Conservation (phyloP, 2,888 invertebrate species). For the Drosophila mimetica region DNA sequence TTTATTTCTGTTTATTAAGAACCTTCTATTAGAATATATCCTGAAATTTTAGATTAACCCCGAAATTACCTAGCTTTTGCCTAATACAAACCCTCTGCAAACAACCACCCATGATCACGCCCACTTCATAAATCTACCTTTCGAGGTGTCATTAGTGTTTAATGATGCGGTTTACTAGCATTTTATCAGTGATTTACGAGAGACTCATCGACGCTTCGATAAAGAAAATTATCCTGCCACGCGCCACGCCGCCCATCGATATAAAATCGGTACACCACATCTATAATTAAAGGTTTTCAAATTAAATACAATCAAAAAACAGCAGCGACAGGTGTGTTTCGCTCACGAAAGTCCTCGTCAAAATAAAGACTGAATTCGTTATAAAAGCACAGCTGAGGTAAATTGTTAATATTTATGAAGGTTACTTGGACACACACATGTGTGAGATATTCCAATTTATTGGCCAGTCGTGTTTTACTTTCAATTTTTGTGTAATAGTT, state of each 20-base stretch:
- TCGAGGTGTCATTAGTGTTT: constrained; percentile 41
- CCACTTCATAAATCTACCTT: constrained; percentile 6
- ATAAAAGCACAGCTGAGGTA: constrained; percentile 19
- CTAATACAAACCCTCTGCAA: constrained; percentile 12
- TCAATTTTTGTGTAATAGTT: constrained; percentile 54
- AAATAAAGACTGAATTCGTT: constrained; percentile 7
- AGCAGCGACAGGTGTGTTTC: constrained; percentile 39
- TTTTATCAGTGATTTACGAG: constrained; percentile 56
- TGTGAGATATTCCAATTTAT: constrained; percentile 48
- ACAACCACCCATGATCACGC: neutral
- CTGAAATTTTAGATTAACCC: constrained; percentile 2
- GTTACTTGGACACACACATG: constrained; percentile 42
- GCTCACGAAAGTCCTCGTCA: constrained; percentile 42
- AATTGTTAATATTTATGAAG: constrained; percentile 73
- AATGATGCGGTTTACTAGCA: constrained; percentile 58
- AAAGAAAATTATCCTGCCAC: constrained; percentile 8
- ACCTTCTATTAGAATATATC: neutral
- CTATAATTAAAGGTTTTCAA: constrained; percentile 19
- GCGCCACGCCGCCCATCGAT: constrained; percentile 15
- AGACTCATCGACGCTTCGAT: constrained; percentile 27
- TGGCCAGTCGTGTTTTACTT: constrained; percentile 50
- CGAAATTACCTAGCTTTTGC: constrained; percentile 15
- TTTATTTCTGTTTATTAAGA: neutral
- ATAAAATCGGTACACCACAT: constrained; percentile 25
- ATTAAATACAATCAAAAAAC: constrained; percentile 27